Percentiles rank a stretch among this genome's conserved stretches.
Conservation (phyloP, 2,113 vertebrate species). For the Lota lota region DNA sequence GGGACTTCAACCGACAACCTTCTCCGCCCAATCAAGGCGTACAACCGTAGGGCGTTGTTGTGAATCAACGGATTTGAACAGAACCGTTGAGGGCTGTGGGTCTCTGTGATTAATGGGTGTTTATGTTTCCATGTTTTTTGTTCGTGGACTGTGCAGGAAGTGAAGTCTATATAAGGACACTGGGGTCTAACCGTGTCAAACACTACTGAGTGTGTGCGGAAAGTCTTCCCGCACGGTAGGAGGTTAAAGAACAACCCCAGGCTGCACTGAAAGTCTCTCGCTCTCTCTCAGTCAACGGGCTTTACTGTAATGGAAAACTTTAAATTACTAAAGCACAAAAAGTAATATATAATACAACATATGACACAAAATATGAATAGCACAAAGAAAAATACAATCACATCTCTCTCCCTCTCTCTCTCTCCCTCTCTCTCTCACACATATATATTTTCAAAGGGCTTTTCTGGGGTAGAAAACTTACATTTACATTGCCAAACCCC, state of each 20-base stretch:
- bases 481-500: too few species aligned
- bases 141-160: constrained; percentile 41
- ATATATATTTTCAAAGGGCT: too few species aligned
- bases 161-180: constrained; percentile 45
- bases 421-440: constrained; percentile 1
- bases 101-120: constrained; percentile 48
- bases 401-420: constrained; percentile 14
- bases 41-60: neutral
- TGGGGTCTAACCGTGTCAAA: constrained; percentile 40
- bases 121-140: constrained; percentile 7
- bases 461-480: too few species aligned
- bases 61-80: constrained; percentile 27
- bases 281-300: neutral
- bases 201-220: constrained; percentile 49
- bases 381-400: neutral
- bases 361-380: neutral
- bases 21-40: too few species aligned
- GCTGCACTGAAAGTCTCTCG: constrained; percentile 2
- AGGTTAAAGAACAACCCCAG: constrained; percentile 21
- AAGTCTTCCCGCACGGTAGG: constrained; percentile 22
- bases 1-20: too few species aligned
- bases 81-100: constrained; percentile 37
- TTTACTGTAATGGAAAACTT: neutral
- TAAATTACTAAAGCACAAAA: neutral
- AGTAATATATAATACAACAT: neutral